Percentiles rank a stretch among this genome's conserved stretches.
Conservation (phyloP, 2,888 invertebrate species). For the Calephelis perditalis region DNA sequence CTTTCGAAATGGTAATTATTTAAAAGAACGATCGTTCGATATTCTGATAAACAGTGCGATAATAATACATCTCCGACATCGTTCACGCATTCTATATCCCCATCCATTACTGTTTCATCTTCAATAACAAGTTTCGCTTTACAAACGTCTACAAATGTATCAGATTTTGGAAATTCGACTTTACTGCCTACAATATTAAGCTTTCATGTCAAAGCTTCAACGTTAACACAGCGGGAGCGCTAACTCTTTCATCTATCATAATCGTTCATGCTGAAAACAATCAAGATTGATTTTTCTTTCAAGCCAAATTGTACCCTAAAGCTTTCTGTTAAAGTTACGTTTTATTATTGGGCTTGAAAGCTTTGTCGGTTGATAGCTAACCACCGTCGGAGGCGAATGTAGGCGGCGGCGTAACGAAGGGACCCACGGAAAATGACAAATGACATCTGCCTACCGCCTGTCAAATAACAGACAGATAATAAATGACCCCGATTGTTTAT, state of each 20-base stretch:
- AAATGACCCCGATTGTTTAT: conserved; percentile 82
- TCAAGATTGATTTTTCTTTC: conserved; percentile 67
- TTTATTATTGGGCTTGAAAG: conserved; percentile 33
- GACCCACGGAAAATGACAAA: conserved; percentile 81
- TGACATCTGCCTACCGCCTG: conserved; percentile 83
- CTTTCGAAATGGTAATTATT: conserved; percentile 74
- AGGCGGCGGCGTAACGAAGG: conserved; percentile 72
- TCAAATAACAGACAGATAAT: conserved; percentile 82
- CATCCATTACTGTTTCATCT: conserved; percentile 77
- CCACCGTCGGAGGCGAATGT: conserved; percentile 71
- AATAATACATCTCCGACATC: conserved; percentile 75
- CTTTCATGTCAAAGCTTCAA: conserved; percentile 41
- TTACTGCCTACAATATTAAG: conserved; percentile 43
- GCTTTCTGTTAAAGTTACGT: conserved; percentile 34
- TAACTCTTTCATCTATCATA: conserved; percentile 79
- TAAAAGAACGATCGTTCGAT: conserved; percentile 70
- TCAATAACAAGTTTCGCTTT: conserved; percentile 70
- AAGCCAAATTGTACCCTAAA: conserved; percentile 40
- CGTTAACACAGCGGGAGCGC: conserved; percentile 66
- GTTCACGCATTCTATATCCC: conserved; percentile 75
- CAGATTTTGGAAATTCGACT: conserved; percentile 40
- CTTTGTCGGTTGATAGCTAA: conserved; percentile 70
- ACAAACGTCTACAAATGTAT: conserved; percentile 41
- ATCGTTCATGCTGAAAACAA: conserved; percentile 79
- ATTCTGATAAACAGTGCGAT: conserved; percentile 73